Conservation (phyloP, 2,113 vertebrate species). For the Halcyon malimbica region DNA sequence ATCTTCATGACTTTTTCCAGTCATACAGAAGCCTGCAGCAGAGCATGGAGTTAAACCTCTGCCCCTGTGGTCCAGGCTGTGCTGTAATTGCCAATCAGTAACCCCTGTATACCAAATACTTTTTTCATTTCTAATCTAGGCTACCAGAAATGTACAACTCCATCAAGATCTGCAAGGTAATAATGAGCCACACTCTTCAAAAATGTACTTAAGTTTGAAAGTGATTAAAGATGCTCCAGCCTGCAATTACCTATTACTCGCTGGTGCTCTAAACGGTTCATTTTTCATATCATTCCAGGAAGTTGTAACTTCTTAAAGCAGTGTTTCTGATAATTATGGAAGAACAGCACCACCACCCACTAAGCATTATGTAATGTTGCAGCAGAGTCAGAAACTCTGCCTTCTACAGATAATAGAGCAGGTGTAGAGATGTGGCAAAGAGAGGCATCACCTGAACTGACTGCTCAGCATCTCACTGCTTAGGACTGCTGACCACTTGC, state of each 20-base stretch:
- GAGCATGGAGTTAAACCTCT: neutral
- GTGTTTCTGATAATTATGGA: slow-evolving; percentile 4
- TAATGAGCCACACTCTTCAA: slow-evolving; percentile 17
- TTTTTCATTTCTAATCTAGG: neutral
- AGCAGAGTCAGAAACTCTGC: neutral
- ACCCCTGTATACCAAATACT: neutral
- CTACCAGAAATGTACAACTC: neutral
- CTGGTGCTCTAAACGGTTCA: neutral
- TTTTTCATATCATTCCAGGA: slow-evolving; percentile 51
- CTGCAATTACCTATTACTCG: slow-evolving; percentile 53
- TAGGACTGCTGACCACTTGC: neutral
- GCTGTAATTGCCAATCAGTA: neutral
- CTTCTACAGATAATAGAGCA: fast-evolving
- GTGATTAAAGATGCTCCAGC: slow-evolving; percentile 55
- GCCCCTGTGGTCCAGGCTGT: neutral
- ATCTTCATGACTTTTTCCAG: neutral
- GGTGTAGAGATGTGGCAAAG: fast-evolving
- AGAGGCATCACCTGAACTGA: neutral
- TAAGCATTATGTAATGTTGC: neutral
- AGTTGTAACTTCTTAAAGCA: slow-evolving; percentile 21
- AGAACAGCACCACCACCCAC: neutral
- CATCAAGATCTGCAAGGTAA: slow-evolving; percentile 22
- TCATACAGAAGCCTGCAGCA: neutral
- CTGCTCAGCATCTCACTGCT: neutral
- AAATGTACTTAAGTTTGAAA: slow-evolving; percentile 51